Percentiles rank a stretch among this genome's conserved stretches.
These are phyloP conservation scores for Elaphurus davidianus DNA, from an alignment of 2,113 vertebrate genomes.

Conservation along the genomic window DNA sequence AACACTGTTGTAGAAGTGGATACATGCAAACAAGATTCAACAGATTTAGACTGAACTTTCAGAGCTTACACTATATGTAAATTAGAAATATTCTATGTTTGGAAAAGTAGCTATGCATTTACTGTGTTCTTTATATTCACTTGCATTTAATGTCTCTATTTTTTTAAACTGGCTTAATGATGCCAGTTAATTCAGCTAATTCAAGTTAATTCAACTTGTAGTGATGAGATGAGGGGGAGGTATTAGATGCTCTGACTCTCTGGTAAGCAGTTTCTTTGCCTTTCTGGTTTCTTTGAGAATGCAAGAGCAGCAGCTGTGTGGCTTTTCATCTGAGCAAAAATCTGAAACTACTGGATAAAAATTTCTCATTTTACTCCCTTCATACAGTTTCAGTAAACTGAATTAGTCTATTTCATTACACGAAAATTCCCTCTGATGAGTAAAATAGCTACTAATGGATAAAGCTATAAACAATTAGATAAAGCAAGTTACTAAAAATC, in stretches of 20 bases:
- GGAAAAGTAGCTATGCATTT: not conserved
- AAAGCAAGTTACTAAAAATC: conserved; percentile 39
- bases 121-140: not conserved
- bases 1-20: not conserved
- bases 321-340: conserved; percentile 46
- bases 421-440: conserved; percentile 48
- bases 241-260: not conserved
- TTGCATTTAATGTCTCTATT: not conserved
- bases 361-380: conserved; percentile 20
- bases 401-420: conserved; percentile 66
- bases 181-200: not conserved
- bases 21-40: not conserved
- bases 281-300: conserved; percentile 12
- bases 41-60: not conserved
- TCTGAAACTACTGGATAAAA: conserved; percentile 18
- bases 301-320: conserved; percentile 20
- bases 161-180: not conserved
- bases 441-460: conserved; percentile 63
- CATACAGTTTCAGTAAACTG: conserved; percentile 44
- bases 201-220: not conserved
- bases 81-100: not conserved
- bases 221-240: not conserved
- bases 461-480: conserved; percentile 52
- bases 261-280: not conserved
- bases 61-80: not conserved